A percentile compares a stretch with the other conserved stretches of the same genome.
phyloP scores from a whole-genome alignment of 2,797 vertebrate species.

The Bucorvus abyssinicus region DNA sequence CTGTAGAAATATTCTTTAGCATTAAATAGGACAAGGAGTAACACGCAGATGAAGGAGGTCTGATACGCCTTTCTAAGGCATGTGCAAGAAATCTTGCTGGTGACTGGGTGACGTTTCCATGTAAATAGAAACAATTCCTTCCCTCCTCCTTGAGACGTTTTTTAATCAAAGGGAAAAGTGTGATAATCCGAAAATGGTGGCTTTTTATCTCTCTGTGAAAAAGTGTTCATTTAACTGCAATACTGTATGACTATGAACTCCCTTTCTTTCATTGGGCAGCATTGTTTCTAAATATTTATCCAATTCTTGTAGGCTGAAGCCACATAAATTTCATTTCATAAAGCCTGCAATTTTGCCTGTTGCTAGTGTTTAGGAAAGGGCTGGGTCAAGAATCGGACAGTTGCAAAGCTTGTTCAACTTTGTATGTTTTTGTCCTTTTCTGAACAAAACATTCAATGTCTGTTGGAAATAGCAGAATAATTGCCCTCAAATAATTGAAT shows the following conservation, averaged over 20 bases:
- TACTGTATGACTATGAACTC: not conserved
- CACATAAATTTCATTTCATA: not conserved
- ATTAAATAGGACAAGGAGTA: not conserved
- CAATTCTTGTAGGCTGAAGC: not conserved
- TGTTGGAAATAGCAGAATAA: not conserved
- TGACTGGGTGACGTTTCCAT: not conserved
- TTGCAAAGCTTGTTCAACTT: not conserved
- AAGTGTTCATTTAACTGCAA: not conserved
- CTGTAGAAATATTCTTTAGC: not conserved
- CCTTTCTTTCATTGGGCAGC: not conserved
- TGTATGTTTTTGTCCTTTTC: not conserved
- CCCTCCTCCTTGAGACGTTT: not conserved
- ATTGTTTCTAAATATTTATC: not conserved
- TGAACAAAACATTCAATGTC: not conserved
- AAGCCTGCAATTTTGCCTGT: not conserved
- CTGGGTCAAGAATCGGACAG: not conserved
- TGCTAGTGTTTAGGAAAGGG: not conserved
- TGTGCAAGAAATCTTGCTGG: not conserved
- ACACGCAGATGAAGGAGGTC: not conserved
- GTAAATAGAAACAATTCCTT: not conserved
- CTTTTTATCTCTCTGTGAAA: not conserved
- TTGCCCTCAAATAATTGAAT: not conserved
- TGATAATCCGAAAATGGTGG: not conserved
- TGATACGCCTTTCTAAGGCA: not conserved
- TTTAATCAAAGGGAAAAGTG: not conserved